phyloP scores from a whole-genome alignment of 2,888 invertebrate genomes.

The Protodeltote pygarga region DNA sequence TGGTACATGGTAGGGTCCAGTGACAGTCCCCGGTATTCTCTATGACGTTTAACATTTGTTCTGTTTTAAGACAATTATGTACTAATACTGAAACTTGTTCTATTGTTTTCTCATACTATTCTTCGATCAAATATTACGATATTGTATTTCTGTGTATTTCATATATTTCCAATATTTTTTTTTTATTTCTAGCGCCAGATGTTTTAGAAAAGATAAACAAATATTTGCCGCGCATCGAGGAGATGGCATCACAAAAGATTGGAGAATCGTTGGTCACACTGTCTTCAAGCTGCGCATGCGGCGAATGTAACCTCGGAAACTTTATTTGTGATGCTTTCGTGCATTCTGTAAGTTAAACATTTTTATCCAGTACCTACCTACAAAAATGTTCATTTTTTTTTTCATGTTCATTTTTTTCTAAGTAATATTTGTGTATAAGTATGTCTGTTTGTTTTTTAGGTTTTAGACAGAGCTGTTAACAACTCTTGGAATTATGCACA shows the following conservation, averaged over 20 bases:
- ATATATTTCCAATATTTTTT: background rate
- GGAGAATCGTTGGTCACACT: conserved; percentile 88
- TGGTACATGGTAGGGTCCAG: too few species aligned
- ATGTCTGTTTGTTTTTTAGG: conserved; percentile 64
- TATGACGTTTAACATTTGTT: too few species aligned
- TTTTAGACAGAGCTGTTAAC: conserved; percentile 74
- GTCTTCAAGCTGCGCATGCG: conserved; percentile 83
- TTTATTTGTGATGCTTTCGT: conserved; percentile 91
- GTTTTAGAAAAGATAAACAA: conserved; percentile 87
- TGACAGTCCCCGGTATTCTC: too few species aligned
- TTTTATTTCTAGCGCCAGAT: conserved; percentile 64
- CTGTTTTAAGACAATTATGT: too few species aligned
- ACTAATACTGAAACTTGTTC: too few species aligned
- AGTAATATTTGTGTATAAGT: too few species aligned
- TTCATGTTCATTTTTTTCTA: too few species aligned
- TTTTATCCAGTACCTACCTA: background rate
- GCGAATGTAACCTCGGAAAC: conserved; percentile 92
- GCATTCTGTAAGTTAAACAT: conserved; percentile 82
- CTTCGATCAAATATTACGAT: background rate
- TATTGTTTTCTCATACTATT: too few species aligned
- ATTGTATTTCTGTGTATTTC: background rate
- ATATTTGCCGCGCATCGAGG: conserved; percentile 87
- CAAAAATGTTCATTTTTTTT: too few species aligned
- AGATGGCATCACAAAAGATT: conserved; percentile 83
- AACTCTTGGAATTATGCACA: conserved; percentile 89